Evolutionary conservation across 2,113 vertebrate genomes (phyloP), one percentile per base, ranked within the genome.

Genomic region (Actinemys pallida): DNA sequence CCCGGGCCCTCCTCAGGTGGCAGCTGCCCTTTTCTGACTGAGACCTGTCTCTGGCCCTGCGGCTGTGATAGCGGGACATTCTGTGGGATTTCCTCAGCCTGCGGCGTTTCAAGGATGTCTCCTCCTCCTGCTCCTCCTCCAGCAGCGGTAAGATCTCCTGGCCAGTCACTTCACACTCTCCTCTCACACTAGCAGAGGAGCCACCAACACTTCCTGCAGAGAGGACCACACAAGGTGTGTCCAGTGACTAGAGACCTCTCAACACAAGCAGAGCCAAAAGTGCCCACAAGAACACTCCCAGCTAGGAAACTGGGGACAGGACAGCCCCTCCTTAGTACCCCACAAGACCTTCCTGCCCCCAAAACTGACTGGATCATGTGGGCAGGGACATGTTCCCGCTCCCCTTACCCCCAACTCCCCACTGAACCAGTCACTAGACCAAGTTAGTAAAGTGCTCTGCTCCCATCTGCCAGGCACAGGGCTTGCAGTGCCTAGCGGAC

Each of bases 61-160:
- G 98, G 50, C 97, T 93, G 87, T 97, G 98, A n/a, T 97, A 98
- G 52, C 96, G 98, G 3, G 98, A 98, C 0, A 97, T 96, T 93
- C 95, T 96, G 79, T 98, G 98, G 82, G 97, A 96, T 86, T 98
- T 98, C 45, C 98, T 97, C 88, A 98, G 98, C 90, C 98, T 98
- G 81, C 97, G 95, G 84, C 96, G 97, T 92, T 98, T 99, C 47
- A 93, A 92, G 25, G 98, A 93, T 14, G 96, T 86, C 85, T 96
- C 96, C 42, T 97, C 96, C 16, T 98, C 97, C 57, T 97, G 93
- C 52, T 94, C 96, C 78, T 98, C 98, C 80, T 98, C 98, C 80
- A 98, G 89, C 87, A 98, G 92, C 0, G 98, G 97, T 59, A 97
- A 94, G 84, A 97, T 93, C 86, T 98, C 98, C 89, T 97, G 98